Base-by-base conservation (phyloP, 2,113 vertebrate species). In the Alces alces region DNA sequence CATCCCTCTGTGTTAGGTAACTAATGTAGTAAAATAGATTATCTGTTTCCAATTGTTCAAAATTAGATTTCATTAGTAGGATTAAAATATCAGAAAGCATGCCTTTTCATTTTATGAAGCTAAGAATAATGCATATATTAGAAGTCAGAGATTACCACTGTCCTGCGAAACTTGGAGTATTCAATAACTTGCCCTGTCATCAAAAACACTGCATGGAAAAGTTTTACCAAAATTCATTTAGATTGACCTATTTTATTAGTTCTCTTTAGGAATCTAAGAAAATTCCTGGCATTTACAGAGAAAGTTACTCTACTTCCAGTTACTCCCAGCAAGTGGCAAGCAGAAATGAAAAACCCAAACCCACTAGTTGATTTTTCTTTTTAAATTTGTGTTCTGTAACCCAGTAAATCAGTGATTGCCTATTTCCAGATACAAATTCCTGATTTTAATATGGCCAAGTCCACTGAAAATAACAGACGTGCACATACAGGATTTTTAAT, bases 121-220 rank as follows among this genome's bases (percentile, higher is more conserved):
- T 83, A 93, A 93, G 92, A 93, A n/a, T 58, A 90, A 85, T 76
- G 58, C 36, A 64, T 47, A 86, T 78, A 28, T 45, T 58, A 33
- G 33, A 97, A 83, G 88, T 79, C 96, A 95, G 33, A 89, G 25
- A 87, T 94, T 52, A 70, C 54, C n/a, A 88, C 33, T 79, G 85
- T 82, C 14, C 93, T 97, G 78, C 45, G 97, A 97, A 98, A 93
- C 82, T 97, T 96, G 17, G 98, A 97, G 33, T 92, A 86, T 93
- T 97, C 10, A 6, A 84, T 97, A 89, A 88, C 10, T 93, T 94
- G 21, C 45, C 27, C 39, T 91, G 39, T 87, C 60, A 98, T 96
- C 95, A 96, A 96, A 93, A 47, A 36, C 21, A 96, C 82, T 54
- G 84, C 66, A 95, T 28, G 89, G 92, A 96, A 96, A 98, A 61